Percentiles rank a stretch among this genome's conserved stretches.
Evolutionary conservation across 2,797 vertebrate species (phyloP).

Genomic region (Tarsius wallacei): DNA sequence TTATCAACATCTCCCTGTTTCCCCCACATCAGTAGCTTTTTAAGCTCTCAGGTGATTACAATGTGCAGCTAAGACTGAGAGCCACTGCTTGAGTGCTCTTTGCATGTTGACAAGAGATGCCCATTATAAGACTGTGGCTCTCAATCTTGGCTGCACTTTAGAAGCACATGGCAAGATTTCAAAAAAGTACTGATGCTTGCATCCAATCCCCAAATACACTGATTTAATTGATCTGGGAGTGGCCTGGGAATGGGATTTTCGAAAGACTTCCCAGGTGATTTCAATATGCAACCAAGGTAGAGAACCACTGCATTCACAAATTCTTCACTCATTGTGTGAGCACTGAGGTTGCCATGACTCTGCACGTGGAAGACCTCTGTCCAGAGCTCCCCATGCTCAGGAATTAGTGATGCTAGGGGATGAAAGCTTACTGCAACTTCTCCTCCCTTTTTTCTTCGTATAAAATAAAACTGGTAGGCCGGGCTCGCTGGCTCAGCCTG

Average conservation of each 20-base stretch:
- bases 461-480: slow-evolving; percentile 52
- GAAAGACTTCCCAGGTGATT: not conserved
- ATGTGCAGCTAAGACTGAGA: not conserved
- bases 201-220: not conserved
- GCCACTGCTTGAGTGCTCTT: not conserved
- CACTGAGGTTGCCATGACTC: not conserved
- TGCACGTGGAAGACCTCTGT: not conserved
- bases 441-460: slow-evolving; percentile 49
- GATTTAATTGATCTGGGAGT: not conserved
- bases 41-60: not conserved
- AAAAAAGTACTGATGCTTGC: not conserved
- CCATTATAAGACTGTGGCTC: not conserved
- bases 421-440: slow-evolving; percentile 28
- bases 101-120: not conserved
- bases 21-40: not conserved
- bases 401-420: slow-evolving; percentile 6
- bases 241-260: not conserved
- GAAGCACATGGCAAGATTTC: not conserved
- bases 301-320: not conserved
- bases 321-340: not conserved
- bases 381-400: not conserved
- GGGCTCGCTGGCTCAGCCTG: too few species aligned
- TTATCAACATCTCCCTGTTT: not conserved
- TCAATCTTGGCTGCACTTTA: not conserved
- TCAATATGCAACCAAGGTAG: not conserved